phyloP scores from a whole-genome alignment of 1,140 invertebrate species.

The Eriosoma lanigerum region DNA sequence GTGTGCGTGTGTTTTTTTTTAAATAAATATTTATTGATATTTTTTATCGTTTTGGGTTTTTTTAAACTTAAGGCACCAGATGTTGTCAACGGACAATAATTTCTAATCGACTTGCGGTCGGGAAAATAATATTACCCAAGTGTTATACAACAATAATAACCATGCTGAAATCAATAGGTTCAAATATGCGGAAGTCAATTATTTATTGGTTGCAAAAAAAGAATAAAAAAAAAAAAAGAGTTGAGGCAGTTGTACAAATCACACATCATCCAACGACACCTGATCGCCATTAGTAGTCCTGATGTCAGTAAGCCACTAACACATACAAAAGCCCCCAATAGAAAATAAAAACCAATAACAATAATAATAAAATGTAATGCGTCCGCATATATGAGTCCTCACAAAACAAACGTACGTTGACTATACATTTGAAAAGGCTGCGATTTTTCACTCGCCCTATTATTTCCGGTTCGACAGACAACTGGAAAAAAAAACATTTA shows the following conservation, averaged over 20 bases:
- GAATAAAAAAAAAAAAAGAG: constrained; percentile 11
- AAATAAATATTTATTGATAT: too few species aligned
- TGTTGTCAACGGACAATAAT: constrained; percentile 27
- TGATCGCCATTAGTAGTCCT: constrained; percentile 38
- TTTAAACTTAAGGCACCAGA: not conserved
- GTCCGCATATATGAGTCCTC: constrained; percentile 16
- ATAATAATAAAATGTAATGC: constrained; percentile 48
- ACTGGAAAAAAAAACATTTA: constrained; percentile 26
- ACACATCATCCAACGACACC: constrained; percentile 32
- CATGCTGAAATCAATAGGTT: constrained; percentile 21
- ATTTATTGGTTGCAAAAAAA: constrained; percentile 17
- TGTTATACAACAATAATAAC: constrained; percentile 6
- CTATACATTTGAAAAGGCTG: constrained; percentile 25
- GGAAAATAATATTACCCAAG: not conserved
- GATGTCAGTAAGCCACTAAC: not conserved
- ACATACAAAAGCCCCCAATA: not conserved
- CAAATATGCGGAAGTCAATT: constrained; percentile 50
- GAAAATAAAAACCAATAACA: constrained; percentile 23
- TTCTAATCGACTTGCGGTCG: constrained; percentile 21
- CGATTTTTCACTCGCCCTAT: constrained; percentile 38
- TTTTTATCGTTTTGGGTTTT: too few species aligned
- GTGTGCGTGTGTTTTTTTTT: too few species aligned
- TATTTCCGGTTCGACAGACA: constrained; percentile 39
- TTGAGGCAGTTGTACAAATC: constrained; percentile 5
- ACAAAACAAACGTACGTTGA: constrained; percentile 24